A percentile compares a stretch with the other conserved stretches of the same genome.
Evolutionary conservation across 2,888 invertebrate genomes (phyloP).

Genomic region (Pherbina coryleti): DNA sequence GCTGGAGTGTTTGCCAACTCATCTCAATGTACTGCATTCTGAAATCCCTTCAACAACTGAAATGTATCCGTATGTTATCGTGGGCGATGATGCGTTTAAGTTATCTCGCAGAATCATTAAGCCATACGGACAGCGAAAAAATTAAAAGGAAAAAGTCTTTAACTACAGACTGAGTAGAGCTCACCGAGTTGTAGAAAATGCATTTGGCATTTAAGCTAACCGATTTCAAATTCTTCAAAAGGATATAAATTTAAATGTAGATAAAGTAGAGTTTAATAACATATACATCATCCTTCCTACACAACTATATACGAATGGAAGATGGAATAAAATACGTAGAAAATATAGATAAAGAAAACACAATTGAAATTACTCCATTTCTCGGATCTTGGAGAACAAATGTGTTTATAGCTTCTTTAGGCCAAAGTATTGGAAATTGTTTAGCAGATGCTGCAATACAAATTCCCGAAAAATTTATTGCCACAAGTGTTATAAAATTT

Average conservation of each 20-base stretch:
- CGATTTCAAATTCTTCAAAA: not conserved
- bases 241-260: constrained; percentile 11
- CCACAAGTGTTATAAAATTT: too few species aligned
- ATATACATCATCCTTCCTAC: constrained; percentile 15
- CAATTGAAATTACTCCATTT: not conserved
- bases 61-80: not conserved
- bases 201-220: not conserved
- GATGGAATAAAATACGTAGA: constrained; percentile 12
- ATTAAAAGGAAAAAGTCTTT: not conserved
- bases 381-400: constrained; percentile 17
- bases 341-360: constrained; percentile 20
- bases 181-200: not conserved
- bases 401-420: constrained; percentile 1
- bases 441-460: not conserved
- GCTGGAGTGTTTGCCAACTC: not conserved
- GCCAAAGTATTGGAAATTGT: not conserved
- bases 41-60: not conserved
- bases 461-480: not conserved
- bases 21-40: not conserved
- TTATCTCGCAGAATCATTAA: not conserved
- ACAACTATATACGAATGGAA: constrained; percentile 29
- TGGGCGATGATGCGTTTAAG: not conserved
- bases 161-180: not conserved
- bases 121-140: not conserved
- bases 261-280: constrained; percentile 26